Evolutionary conservation across 2,797 vertebrate genomes (phyloP).

Genomic region (Acrossocheilus fasciatus): DNA sequence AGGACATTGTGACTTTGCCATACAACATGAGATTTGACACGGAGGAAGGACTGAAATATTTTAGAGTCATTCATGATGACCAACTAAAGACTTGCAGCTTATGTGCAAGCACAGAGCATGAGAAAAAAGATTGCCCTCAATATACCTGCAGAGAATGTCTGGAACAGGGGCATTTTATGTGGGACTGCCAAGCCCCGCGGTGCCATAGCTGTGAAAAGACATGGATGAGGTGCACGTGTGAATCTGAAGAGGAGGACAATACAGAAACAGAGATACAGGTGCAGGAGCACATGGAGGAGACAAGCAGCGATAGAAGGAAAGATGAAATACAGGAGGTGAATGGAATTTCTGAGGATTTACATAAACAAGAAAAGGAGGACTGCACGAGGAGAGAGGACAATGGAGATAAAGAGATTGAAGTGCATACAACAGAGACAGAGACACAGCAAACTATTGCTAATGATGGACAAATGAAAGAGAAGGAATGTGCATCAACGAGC

Average conservation of each 20-base stretch:
- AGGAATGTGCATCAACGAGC: background rate
- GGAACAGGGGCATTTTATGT: conserved; percentile 21
- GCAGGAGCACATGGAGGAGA: too few relatives aligned
- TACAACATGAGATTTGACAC: too few relatives aligned
- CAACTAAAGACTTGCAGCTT: too few relatives aligned
- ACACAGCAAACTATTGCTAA: background rate
- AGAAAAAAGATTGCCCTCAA: too few relatives aligned
- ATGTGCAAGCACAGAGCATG: too few relatives aligned
- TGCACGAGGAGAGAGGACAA: too few relatives aligned
- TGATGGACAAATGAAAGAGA: background rate
- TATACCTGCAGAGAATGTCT: conserved; percentile 9
- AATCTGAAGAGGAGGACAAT: background rate
- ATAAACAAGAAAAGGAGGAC: too few relatives aligned
- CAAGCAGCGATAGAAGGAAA: background rate
- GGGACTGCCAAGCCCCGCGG: background rate
- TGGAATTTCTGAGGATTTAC: too few relatives aligned
- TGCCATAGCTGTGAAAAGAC: background rate
- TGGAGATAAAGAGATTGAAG: background rate
- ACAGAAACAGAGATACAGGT: background rate
- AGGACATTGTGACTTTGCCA: too few relatives aligned
- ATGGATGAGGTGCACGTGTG: background rate
- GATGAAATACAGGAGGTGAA: too few relatives aligned
- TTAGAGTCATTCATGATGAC: too few relatives aligned
- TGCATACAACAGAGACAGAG: background rate
- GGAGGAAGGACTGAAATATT: too few relatives aligned